Conservation (phyloP, 1,140 invertebrate species). For the Cydia fagiglandana region DNA sequence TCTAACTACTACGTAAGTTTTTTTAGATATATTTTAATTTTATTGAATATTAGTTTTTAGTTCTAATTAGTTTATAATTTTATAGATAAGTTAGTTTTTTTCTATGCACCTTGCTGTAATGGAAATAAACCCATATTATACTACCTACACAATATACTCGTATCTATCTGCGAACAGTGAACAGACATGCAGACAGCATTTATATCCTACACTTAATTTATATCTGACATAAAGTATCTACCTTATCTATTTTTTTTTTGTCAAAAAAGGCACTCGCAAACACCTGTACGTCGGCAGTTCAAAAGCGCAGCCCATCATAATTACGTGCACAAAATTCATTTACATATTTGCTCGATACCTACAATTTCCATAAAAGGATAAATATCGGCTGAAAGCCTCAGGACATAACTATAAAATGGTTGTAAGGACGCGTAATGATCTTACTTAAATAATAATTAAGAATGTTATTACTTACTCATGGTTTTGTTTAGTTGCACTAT, state of each 20-base stretch:
- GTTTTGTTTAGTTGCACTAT: not conserved
- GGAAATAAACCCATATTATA: too few species aligned
- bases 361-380: conserved; percentile 11
- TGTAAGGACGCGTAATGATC: not conserved
- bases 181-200: too few species aligned
- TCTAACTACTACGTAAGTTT: too few species aligned
- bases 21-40: too few species aligned
- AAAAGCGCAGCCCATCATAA: not conserved
- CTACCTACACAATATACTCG: too few species aligned
- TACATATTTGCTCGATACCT: conserved; percentile 5
- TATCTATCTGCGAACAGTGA: too few species aligned
- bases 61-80: too few species aligned
- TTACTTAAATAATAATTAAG: conserved; percentile 12
- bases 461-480: conserved; percentile 2
- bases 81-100: too few species aligned
- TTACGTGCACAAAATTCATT: conserved; percentile 7
- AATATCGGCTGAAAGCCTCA: not conserved
- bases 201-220: not conserved
- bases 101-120: too few species aligned
- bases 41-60: too few species aligned
- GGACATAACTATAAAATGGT: not conserved
- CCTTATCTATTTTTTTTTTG: not conserved
- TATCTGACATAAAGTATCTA: not conserved
- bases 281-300: not conserved
- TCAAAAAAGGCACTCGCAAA: not conserved